Evolutionary conservation across 2,888 invertebrate species (phyloP).

Genomic region (Oligia latruncula): DNA sequence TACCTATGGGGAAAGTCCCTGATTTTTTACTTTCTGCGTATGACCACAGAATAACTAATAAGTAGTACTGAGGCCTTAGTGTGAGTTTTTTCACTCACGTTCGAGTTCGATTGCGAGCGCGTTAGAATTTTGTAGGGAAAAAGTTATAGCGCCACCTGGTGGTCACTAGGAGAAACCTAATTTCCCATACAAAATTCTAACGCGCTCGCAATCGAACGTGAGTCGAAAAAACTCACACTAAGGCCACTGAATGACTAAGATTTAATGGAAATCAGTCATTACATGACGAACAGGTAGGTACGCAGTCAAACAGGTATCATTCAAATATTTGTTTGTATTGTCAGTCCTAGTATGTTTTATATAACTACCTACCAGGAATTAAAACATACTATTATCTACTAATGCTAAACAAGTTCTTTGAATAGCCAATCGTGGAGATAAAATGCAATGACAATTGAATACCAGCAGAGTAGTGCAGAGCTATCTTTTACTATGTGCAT

Average conservation of each 20-base stretch:
- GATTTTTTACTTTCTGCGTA: background rate
- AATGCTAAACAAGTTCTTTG: slow-evolving; percentile 6
- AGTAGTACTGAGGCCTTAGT: no score
- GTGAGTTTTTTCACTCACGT: no score
- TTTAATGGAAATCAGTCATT: background rate
- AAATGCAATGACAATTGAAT: background rate
- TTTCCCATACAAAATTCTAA: no score
- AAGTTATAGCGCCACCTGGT: no score
- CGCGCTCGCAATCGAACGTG: no score
- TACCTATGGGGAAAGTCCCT: background rate
- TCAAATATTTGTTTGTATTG: slow-evolving; percentile 15
- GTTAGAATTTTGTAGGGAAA: no score
- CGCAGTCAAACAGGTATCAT: background rate
- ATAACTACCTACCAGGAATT: background rate
- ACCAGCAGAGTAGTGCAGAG: background rate
- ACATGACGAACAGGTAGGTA: background rate
- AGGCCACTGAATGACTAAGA: background rate
- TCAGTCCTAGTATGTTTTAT: background rate
- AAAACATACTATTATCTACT: slow-evolving; percentile 3
- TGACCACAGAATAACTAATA: no score
- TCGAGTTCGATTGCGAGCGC: no score
- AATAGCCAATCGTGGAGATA: background rate
- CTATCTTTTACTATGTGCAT: no score
- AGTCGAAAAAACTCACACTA: no score
- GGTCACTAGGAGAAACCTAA: no score